Conservation (phyloP, 2,113 vertebrate genomes). For the Lepus europaeus region DNA sequence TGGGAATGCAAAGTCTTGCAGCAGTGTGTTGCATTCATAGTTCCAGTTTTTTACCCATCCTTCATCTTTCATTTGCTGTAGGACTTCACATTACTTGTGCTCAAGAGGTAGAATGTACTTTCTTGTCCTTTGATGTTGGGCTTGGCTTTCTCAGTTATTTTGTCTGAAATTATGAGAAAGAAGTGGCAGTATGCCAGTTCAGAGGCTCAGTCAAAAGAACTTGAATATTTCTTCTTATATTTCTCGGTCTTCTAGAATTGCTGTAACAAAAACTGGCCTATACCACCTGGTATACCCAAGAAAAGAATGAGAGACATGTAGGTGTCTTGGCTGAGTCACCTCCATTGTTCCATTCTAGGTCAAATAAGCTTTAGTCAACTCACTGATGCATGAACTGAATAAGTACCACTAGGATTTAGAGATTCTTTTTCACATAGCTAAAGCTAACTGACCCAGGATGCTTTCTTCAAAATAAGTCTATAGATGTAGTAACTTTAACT, state of each 20-base stretch:
- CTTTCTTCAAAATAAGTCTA: conserved; percentile 13
- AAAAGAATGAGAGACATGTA: conserved; percentile 22
- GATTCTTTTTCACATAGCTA: background rate
- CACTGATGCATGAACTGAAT: background rate
- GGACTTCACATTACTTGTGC: background rate
- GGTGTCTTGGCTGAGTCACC: background rate
- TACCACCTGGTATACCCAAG: background rate
- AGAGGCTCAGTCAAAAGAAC: background rate
- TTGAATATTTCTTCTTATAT: conserved; percentile 22
- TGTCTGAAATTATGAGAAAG: background rate
- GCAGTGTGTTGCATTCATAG: background rate
- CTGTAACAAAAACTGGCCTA: background rate
- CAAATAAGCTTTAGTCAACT: background rate
- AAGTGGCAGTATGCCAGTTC: background rate
- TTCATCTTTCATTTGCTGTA: background rate
- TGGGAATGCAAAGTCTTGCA: background rate
- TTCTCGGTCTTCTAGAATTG: background rate
- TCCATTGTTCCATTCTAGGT: background rate
- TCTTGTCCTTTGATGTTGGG: background rate
- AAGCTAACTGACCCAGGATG: background rate
- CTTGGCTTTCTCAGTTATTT: background rate
- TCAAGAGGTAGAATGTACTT: background rate
- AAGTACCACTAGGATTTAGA: conserved; percentile 1
- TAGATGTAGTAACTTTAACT: background rate
- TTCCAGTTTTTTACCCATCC: background rate